Base-by-base conservation (phyloP, 2,113 vertebrate species). In the Neodontobutis hainanensis region DNA sequence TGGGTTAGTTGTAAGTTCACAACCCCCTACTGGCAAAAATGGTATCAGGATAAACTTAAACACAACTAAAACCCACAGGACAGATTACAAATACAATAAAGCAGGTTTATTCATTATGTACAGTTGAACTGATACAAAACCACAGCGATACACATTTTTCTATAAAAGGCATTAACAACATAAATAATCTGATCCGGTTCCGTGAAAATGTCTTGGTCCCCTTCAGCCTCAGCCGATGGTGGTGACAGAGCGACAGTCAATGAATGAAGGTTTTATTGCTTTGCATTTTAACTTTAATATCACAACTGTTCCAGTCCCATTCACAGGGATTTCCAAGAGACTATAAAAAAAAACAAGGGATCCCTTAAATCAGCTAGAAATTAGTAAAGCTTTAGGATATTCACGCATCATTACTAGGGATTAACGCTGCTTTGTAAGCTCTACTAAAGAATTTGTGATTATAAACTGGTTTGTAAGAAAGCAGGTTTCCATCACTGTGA, bases 111-210 rank as follows among this genome's bases (percentile, higher is more conserved):
- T 77, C 81, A 64, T 52, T 78, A 72, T 84, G 68, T 73, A 89
- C 87, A 89, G 90, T 89, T 81, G 81, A 88, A 78, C 68, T 77
- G 75, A 91, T 91, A 91, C 78, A 92, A 92, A 91, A 91, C 65
- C 76, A 88, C 77, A 52, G 80, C 70, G 77, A 70, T 90, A 90
- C 85, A 89, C 71, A 79, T 83, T 75, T 84, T 85, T 87, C 78
- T 82, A 61, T 82, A 89, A 88, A 83, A 84, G 69, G 58, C 49
- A n/a, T n/a, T n/a, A 49, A 74, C 68, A 76, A 77, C 83, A 91
- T 92, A 92, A 92, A 93, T 91, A 91, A 75, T 85, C 70, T 78
- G 67, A 77, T 88, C 61, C 79, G 67, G 73, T 85, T 73, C 68
- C 66, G 74, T 89, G 89, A 77, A 91, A 91, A 91, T 62, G 65